Percentiles rank a stretch among this genome's conserved stretches.
Evolutionary conservation across 2,113 vertebrate genomes (phyloP).

Genomic region (Cricetomys ansorgei): DNA sequence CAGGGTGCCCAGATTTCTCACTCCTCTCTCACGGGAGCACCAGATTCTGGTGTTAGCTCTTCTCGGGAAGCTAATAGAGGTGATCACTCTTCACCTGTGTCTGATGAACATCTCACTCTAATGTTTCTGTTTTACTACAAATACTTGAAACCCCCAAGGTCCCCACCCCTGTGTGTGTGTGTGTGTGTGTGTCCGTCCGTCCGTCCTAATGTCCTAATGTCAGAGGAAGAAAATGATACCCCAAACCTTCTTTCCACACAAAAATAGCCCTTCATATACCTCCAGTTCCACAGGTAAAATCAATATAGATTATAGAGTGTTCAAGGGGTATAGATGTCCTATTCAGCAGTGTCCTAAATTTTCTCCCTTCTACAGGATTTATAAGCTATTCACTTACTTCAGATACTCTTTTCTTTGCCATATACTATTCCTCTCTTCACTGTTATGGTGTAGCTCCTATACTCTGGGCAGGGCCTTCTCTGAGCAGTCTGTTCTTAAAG

Average conservation of each 20-base stretch:
- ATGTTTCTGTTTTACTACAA: neutral
- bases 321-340: neutral
- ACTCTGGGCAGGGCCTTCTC: neutral
- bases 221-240: neutral
- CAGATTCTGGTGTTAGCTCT: neutral
- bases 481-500: neutral
- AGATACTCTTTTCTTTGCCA: neutral
- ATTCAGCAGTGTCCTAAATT: neutral
- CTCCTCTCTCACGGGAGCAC: neutral
- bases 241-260: neutral
- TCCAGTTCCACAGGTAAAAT: neutral
- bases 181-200: neutral
- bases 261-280: neutral
- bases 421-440: neutral
- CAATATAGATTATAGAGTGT: neutral
- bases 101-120: neutral
- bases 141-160: too few species aligned
- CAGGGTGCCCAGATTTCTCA: too few species aligned
- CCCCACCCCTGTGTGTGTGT: neutral
- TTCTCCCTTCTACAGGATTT: neutral
- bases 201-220: neutral
- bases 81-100: neutral
- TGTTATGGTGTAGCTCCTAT: rapidly evolving
- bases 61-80: neutral
- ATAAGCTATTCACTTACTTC: neutral